These are phyloP conservation scores for Micropoecilia bifurca DNA, from an alignment of 2,797 vertebrate genomes.

Conservation along the genomic window DNA sequence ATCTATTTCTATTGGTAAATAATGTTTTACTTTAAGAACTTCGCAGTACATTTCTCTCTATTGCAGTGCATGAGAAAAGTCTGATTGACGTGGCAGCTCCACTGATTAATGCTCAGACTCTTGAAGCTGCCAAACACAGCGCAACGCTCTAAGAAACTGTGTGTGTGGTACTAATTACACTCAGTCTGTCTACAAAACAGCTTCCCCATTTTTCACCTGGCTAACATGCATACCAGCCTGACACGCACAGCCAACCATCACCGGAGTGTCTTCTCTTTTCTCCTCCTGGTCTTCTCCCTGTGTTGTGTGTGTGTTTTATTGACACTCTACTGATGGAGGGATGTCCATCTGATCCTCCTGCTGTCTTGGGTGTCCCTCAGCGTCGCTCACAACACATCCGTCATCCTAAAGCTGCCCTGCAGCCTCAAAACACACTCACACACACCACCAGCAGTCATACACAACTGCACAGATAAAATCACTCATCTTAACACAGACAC, in stretches of 20 bases:
- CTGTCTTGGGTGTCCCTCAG: conserved; percentile 79
- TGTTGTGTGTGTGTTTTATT: conserved; percentile 21
- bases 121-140: conserved; percentile 5
- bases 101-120: conserved; percentile 13
- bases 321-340: conserved; percentile 65
- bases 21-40: background rate
- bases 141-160: conserved; percentile 10
- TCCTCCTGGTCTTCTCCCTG: conserved; percentile 31
- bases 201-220: conserved; percentile 80
- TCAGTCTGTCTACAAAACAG: conserved; percentile 79
- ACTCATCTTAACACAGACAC: conserved; percentile 60
- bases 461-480: conserved; percentile 70
- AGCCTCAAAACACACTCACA: conserved; percentile 81
- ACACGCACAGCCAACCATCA: conserved; percentile 49
- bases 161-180: conserved; percentile 72
- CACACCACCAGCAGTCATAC: conserved; percentile 56
- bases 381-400: conserved; percentile 77
- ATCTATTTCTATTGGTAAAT: background rate
- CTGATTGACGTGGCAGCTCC: background rate
- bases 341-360: conserved; percentile 69
- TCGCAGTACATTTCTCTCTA: background rate
- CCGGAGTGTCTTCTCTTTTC: conserved; percentile 26
- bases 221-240: conserved; percentile 70
- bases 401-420: conserved; percentile 81
- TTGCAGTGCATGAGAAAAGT: background rate